Conservation (phyloP, 2,888 invertebrate species). For the Rapana venosa region DNA sequence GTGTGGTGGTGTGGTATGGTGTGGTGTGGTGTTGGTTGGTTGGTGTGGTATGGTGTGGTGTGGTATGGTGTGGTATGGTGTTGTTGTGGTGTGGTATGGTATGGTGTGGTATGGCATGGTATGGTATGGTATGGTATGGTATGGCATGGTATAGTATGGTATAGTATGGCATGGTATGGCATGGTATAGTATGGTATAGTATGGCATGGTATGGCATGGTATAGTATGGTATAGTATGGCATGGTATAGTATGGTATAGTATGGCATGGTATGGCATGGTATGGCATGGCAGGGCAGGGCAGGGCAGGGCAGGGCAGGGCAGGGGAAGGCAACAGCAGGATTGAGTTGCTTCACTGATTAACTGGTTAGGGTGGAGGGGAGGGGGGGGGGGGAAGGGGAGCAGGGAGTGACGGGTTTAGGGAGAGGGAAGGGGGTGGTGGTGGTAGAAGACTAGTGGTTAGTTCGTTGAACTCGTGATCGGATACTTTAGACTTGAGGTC, state of each 20-base stretch:
- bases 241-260: background rate
- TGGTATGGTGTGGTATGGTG: too few species aligned
- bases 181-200: slow-evolving; percentile 12
- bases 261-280: slow-evolving; percentile 24
- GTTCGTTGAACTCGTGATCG: too few species aligned
- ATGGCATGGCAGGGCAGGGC: background rate
- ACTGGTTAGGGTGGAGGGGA: too few species aligned
- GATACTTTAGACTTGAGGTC: too few species aligned
- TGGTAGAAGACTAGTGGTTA: too few species aligned
- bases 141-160: background rate
- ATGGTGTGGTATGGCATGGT: slow-evolving; percentile 1
- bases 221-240: slow-evolving; percentile 8
- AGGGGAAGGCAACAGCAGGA: background rate
- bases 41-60: too few species aligned
- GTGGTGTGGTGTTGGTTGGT: too few species aligned
- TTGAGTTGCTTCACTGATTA: too few species aligned
- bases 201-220: slow-evolving; percentile 13
- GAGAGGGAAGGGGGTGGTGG: too few species aligned
- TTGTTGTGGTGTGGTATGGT: background rate
- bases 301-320: background rate
- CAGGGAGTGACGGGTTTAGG: too few species aligned
- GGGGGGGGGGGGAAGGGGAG: too few species aligned
- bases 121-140: slow-evolving; percentile 18
- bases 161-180: background rate
- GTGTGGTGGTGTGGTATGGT: too few species aligned